Conservation (phyloP, 2,113 vertebrate species). For the Chrysochloris asiatica region DNA sequence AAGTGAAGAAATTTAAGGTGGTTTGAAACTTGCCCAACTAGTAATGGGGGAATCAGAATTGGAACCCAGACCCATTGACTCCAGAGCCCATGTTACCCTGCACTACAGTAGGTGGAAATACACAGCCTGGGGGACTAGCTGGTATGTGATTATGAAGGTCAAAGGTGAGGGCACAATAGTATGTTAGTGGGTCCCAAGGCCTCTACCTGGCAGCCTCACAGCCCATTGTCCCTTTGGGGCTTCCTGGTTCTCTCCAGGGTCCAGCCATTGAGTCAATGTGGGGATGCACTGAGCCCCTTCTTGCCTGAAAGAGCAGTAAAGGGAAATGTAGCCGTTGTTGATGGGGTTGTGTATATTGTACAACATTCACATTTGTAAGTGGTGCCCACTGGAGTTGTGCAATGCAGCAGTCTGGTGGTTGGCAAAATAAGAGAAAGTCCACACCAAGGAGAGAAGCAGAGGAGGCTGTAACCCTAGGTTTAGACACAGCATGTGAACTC, state of each 20-base stretch:
- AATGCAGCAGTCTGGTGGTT: not conserved
- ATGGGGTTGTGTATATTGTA: not conserved
- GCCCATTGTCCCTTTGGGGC: not conserved
- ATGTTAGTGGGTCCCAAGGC: not conserved
- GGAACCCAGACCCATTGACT: not conserved
- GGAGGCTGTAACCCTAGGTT: not conserved
- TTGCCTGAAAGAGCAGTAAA: not conserved
- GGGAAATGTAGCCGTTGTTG: not conserved
- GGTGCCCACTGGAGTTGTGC: not conserved
- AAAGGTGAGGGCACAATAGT: not conserved
- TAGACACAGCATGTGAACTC: not conserved
- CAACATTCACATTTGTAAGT: not conserved
- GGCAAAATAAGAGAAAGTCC: not conserved
- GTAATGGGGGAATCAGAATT: not conserved
- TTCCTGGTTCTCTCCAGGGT: not conserved
- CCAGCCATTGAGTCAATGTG: not conserved
- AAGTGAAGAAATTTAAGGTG: not conserved
- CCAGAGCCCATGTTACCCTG: not conserved
- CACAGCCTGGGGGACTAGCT: not conserved
- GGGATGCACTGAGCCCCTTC: not conserved
- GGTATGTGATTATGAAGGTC: not conserved
- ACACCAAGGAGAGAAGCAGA: not conserved
- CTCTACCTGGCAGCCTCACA: not conserved
- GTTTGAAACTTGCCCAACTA: not conserved
- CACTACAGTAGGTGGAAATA: not conserved